Evolutionary conservation across 2,113 vertebrate genomes (phyloP), one percentile per base, ranked within the genome.

Genomic region (Progne subis): DNA sequence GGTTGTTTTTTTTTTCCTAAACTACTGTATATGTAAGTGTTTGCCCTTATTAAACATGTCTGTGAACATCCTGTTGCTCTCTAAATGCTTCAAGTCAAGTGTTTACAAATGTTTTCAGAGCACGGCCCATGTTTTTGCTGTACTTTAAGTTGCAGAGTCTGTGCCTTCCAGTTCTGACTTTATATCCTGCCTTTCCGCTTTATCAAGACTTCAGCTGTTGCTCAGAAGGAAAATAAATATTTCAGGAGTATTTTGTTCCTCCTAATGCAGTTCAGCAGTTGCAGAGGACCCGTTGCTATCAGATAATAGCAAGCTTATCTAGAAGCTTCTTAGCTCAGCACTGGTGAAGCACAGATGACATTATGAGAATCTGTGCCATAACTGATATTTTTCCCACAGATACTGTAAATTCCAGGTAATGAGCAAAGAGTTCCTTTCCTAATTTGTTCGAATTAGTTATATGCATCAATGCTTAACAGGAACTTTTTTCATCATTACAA

Each of bases 211-310:
- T 80, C 21, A 89, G 47, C 64, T 55, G 11, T 68, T 88, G 60
- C 88, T 95, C 82, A 88, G 76, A 82, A 94, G 82, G 57, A 92
- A 91, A 92, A 94, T 92, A 88, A 96, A 88, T 95, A 95, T 95
- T 94, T 96, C 85, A 83, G 63, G 79, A 82, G 59, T 90, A 50
- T 90, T 93, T 90, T 81, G 68, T 90, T 56, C 69, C 60, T 83
- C 72, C 72, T 88, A 88, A 93, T 90, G 85, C 41, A 81, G 60
- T 78, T 75, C 80, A 93, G 5, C 79, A 64, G 55, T 61, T 70
- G 60, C 75, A 74, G 60, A 92, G 92, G 71, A 80, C 59, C 21
- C 67, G 23, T 24, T 64, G 49, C 82, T 93, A 64, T 92, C 49
- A 68, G 88, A 61, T 90, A 90, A 81, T 59, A 60, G 47, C 64